Base-by-base conservation (phyloP, 2,888 invertebrate species). In the Phragmatobia fuliginosa region DNA sequence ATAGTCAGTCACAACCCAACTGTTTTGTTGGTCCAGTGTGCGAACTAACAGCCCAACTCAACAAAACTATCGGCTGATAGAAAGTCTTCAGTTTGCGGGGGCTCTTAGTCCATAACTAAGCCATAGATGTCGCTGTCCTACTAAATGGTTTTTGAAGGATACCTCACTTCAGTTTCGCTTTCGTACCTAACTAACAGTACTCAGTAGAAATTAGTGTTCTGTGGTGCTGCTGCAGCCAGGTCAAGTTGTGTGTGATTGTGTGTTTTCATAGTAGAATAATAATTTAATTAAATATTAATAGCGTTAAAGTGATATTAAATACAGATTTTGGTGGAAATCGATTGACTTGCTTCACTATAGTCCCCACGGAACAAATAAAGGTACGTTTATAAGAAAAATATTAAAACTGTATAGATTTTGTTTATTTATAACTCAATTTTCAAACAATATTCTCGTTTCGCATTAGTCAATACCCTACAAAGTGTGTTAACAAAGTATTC, bases 211-310 rank as follows among this genome's bases (percentile, higher is more conserved):
- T 60, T 63, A 2, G 0, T 2, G 18, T 8, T 77, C 81, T 76
- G 72, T 70, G 73, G 81, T 79, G 80, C 79, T 80, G 77, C 77
- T 71, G 70, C 80, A 81, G 82, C 79, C 75, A 72, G 41, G 72
- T 73, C 72, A 74, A 75, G 72, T 70, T 65, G 61, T 69, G 66
- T 77, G 77, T 79, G 76, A 71, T 77, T 73, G 73, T 74, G 74
- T 80, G 74, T 82, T 81, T 79, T 82, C 77, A 70, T 70, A 66
- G 70, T 76, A 74, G 76, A 70, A 71, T 79, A 78, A 77, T 82
- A 71, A 76, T 79, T 75, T 74, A 76, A 73, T 75, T 73, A 71
- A 31, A 71, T 79, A 74, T 73, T 74, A 72, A 32, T 70, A 70
- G 71, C 72, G 69, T 70, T 77, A 65, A 14, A 75, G 73, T 79